A percentile compares a stretch with the other conserved stretches of the same genome.
phyloP scores from a whole-genome alignment of 2,797 vertebrate species.

The Sphaeramia orbicularis region DNA sequence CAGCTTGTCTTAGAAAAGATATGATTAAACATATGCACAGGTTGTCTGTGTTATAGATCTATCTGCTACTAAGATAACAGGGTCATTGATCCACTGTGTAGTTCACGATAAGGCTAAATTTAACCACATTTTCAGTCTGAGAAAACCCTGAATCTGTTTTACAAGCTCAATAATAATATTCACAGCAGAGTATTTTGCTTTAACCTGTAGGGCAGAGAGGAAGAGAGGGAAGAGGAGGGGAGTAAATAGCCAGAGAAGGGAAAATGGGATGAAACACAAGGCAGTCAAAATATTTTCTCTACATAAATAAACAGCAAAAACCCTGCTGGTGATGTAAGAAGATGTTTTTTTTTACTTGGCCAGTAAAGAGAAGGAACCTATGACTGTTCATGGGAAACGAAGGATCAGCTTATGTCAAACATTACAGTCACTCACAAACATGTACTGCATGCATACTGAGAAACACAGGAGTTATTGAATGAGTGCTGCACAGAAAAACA shows the following conservation, averaged over 20 bases:
- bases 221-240: background rate
- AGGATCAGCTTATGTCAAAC: constrained; percentile 39
- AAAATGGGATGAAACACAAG: constrained; percentile 38
- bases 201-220: constrained; percentile 42
- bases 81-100: constrained; percentile 8
- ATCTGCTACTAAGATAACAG: constrained; percentile 23
- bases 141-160: constrained; percentile 29
- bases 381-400: constrained; percentile 32
- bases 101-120: constrained; percentile 9
- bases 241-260: constrained; percentile 33
- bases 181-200: constrained; percentile 31
- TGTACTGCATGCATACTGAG: constrained; percentile 11
- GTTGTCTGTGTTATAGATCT: constrained; percentile 21
- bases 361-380: constrained; percentile 50
- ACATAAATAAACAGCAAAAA: constrained; percentile 55
- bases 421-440: constrained; percentile 28
- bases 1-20: no score
- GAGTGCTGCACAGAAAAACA: constrained; percentile 13
- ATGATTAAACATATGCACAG: constrained; percentile 20
- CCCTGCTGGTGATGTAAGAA: constrained; percentile 32
- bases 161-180: constrained; percentile 24
- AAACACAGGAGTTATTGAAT: constrained; percentile 24
- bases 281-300: constrained; percentile 45
- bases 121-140: constrained; percentile 28
- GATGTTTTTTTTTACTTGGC: constrained; percentile 40